A percentile compares a stretch with the other conserved stretches of the same genome.
Evolutionary conservation across 1,140 invertebrate species (phyloP).

Genomic region (Tribolium castaneum): DNA sequence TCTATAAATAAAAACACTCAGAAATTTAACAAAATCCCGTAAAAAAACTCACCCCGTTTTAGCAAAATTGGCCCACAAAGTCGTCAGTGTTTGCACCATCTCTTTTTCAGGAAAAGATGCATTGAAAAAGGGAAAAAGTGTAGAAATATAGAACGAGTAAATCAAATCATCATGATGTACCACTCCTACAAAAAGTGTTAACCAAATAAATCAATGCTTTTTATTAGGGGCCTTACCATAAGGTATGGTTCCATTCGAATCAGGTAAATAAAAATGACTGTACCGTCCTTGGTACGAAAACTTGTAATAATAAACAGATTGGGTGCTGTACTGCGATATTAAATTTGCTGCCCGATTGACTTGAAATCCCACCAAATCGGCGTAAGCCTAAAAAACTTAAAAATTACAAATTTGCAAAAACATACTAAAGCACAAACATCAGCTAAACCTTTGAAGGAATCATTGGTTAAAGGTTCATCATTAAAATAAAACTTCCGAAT

Average conservation of each 20-base stretch:
- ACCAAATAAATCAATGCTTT: too few relatives aligned
- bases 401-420: slow-evolving; percentile 42
- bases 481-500: slow-evolving; percentile 65
- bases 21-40: not conserved
- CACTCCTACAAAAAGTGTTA: slow-evolving; percentile 53
- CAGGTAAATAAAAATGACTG: slow-evolving; percentile 67
- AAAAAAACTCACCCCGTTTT: slow-evolving; percentile 54
- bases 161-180: slow-evolving; percentile 65
- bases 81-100: slow-evolving; percentile 61
- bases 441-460: slow-evolving; percentile 43
- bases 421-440: slow-evolving; percentile 44
- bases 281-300: slow-evolving; percentile 69
- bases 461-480: slow-evolving; percentile 21
- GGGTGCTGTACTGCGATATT: slow-evolving; percentile 63
- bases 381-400: slow-evolving; percentile 61
- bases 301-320: slow-evolving; percentile 68
- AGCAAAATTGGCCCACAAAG: slow-evolving; percentile 62
- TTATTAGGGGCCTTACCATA: slow-evolving; percentile 52
- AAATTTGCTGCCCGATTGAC: slow-evolving; percentile 67
- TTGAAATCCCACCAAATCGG: slow-evolving; percentile 67
- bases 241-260: slow-evolving; percentile 54
- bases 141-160: slow-evolving; percentile 61
- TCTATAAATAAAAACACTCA: not conserved
- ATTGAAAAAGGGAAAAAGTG: slow-evolving; percentile 50
- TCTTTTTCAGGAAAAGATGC: slow-evolving; percentile 55